Evolutionary conservation across 2,113 vertebrate genomes (phyloP), one percentile per base, ranked within the genome.

Genomic region (Tyrannus savana): DNA sequence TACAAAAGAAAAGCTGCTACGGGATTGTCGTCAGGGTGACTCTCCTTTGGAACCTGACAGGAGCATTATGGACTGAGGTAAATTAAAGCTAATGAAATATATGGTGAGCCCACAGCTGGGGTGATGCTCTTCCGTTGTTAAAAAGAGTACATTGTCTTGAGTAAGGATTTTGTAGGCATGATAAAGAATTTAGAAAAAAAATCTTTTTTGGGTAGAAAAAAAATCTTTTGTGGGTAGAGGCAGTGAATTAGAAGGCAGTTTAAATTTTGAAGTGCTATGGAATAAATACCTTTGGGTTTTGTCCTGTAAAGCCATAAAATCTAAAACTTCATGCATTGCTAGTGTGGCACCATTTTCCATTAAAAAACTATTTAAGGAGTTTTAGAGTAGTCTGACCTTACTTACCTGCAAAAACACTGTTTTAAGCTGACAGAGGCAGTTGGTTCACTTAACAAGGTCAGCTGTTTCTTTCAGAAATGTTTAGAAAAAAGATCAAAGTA

Each of bases 31-130:
- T 12, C 35, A n/a, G 74, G 49, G 33, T 28, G 27, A 44, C 33
- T 41, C 24, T 78, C 78, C 74, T 59, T 11, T 41, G 75, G 67
- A 91, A 60, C 8, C 42, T 4, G 1, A 37, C 56, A 84, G 73
- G 50, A 46, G 25, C 11, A 13, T 24, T 37, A 12, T 16, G 14
- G 69, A 62, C 39, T 0, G 0, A 75, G n/a, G 17, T 67, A 15
- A 78, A 67, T 47, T 21, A 53, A 58, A 89, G 50, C 16, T 46
- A 47, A 62, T 49, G n/a, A 85, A 80, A 84, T 28, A 66, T 0
- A 50, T 2, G 24, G 67, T 68, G 27, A 46, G 53, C 41, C n/a
- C 72, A 37, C n/a, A 60, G 83, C 55, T 37, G 49, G 41, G 55
- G 30, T 19, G 12, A 60, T 56, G 25, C n/a, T 78, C 30, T 59